Conservation (phyloP, 2,888 invertebrate species). For the Drosophila rellima region DNA sequence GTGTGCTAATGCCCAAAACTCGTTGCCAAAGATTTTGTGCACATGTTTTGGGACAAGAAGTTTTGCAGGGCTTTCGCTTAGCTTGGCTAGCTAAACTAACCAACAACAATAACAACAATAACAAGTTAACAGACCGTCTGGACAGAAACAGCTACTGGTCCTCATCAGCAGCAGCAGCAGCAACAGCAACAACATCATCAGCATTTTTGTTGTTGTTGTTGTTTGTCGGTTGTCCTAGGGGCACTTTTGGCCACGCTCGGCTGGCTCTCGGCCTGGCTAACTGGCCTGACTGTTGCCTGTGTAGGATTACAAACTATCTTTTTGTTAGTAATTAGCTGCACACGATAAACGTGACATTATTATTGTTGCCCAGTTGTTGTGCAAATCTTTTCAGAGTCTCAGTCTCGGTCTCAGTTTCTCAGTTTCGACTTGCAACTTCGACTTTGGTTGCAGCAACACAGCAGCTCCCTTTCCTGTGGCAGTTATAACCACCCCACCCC, state of each 20-base stretch:
- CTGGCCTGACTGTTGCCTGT: constrained; percentile 49
- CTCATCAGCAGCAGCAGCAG: constrained; percentile 48
- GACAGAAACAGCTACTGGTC: constrained; percentile 63
- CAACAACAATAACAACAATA: constrained; percentile 29
- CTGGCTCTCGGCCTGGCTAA: constrained; percentile 54
- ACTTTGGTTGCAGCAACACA: constrained; percentile 4
- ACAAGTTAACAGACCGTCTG: constrained; percentile 50
- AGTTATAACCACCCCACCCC: background rate
- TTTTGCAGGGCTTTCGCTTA: constrained; percentile 48
- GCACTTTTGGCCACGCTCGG: constrained; percentile 79
- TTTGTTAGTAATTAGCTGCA: constrained; percentile 82
- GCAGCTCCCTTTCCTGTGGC: background rate
- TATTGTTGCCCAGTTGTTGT: constrained; percentile 75
- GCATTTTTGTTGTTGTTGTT: constrained; percentile 22
- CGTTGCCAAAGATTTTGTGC: constrained; percentile 69
- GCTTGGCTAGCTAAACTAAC: constrained; percentile 44
- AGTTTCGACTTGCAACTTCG: background rate
- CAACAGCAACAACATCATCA: constrained; percentile 26
- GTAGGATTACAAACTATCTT: constrained; percentile 82
- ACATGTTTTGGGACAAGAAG: constrained; percentile 74
- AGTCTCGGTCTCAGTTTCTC: constrained; percentile 13
- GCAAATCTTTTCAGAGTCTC: constrained; percentile 60
- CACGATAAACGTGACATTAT: constrained; percentile 82
- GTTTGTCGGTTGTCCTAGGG: constrained; percentile 60
- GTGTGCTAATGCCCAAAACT: constrained; percentile 78